Evolutionary conservation across 2,888 invertebrate genomes (phyloP), one percentile per base, ranked within the genome.

Genomic region (Furcula furcula): DNA sequence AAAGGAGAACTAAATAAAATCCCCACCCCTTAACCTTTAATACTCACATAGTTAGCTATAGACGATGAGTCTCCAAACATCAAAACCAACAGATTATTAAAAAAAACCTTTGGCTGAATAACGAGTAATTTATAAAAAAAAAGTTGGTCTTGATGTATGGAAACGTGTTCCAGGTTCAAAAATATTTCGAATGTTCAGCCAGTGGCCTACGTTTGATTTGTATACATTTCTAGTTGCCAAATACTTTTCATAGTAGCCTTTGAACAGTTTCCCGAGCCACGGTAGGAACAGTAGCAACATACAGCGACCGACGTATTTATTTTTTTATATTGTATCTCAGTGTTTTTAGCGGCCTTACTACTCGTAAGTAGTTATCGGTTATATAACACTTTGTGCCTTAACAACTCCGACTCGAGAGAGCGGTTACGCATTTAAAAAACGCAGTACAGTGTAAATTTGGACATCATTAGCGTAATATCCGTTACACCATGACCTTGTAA

Each of bases 141-240:
- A 44, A 34, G 56, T 73, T 73, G 74, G 59, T 76, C 64, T 64
- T 73, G 75, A 66, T 77, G 77, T 67, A 75, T 59, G 66, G 56
- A 69, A 66, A 68, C 59, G 56, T 65, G 68, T 72, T 66, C 63
- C 73, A 74, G 71, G 73, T 79, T 81, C 73, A 77, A 78, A 78
- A 71, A 55, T 67, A 65, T 68, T 61, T 73, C 64, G 65, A 72
- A 74, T 73, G 64, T 70, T 68, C 64, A 68, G 68, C 67, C 66
- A 73, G 71, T 73, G 77, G 74, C 70, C 70, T 68, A 65, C 69
- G 66, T 75, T 76, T 75, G 69, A 74, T 75, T 76, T 84, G 75
- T 81, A 80, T 82, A 73, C 75, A 77, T 73, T 82, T 83, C 79
- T 74, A 83, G 78, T 86, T 86, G 84, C 85, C 85, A 86, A 86